These are phyloP conservation scores for Euplagia quadripunctaria DNA, from an alignment of 2,888 invertebrate genomes.

Conservation along the genomic window DNA sequence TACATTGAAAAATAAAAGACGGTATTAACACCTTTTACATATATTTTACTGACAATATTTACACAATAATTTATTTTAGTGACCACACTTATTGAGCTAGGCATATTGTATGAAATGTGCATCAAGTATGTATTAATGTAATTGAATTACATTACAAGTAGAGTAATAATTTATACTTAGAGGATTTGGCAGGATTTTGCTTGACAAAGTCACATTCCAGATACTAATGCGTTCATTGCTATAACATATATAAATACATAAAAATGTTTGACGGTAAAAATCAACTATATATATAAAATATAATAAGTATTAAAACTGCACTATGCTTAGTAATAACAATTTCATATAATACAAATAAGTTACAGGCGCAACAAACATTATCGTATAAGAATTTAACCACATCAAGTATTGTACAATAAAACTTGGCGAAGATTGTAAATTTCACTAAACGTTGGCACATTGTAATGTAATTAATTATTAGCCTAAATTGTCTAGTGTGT, in stretches of 20 bases:
- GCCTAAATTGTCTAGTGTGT: conserved; percentile 62
- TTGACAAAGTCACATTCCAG: conserved; percentile 81
- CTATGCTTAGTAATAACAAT: conserved; percentile 63
- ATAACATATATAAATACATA: conserved; percentile 59
- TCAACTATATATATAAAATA: conserved; percentile 76
- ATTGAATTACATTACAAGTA: conserved; percentile 82
- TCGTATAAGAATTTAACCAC: conserved; percentile 60
- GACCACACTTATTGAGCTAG: conserved; percentile 87
- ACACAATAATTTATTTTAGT: conserved; percentile 84
- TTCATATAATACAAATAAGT: conserved; percentile 66
- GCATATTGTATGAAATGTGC: conserved; percentile 86
- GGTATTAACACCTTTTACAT: conserved; percentile 83
- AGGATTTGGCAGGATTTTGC: conserved; percentile 85
- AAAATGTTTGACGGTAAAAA: conserved; percentile 67
- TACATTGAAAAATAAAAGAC: conserved; percentile 46
- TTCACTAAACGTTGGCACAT: conserved; percentile 80
- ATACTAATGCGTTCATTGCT: conserved; percentile 59
- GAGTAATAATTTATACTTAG: conserved; percentile 62
- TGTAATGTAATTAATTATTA: conserved; percentile 56
- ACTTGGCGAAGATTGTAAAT: conserved; percentile 65
- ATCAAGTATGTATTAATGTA: conserved; percentile 80
- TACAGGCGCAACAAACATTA: conserved; percentile 63
- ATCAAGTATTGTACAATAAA: conserved; percentile 52
- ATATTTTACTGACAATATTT: conserved; percentile 87
- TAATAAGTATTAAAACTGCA: conserved; percentile 65